Evolutionary conservation across 2,888 invertebrate genomes (phyloP), one percentile per base, ranked within the genome.

Genomic region (Diogma glabrata): DNA sequence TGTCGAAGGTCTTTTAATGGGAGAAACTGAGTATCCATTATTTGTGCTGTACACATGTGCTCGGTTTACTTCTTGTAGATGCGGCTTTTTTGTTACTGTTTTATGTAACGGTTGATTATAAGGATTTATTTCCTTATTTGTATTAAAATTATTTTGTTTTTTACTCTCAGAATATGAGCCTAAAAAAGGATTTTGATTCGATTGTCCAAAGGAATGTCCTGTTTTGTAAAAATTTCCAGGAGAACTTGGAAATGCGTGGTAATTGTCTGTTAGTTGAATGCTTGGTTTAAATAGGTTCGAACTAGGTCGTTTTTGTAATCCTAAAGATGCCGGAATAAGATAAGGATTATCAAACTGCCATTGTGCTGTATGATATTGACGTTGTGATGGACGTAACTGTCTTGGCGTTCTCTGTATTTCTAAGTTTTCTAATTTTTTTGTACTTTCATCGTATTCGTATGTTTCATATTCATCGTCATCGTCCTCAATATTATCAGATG

Each of bases 391-490:
- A 2, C 67, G 61, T 3, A 70, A 56, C 54, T 69, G 70, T 3
- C 69, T 61, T 22, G 68, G 57, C 1, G 59, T 56, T 38, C 69
- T 57, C 14, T 57, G 57, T 0, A 65, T 64, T 52, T 67, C 67
- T 8, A 46, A 17, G n/a, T 52, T 55, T 3, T 56, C 58, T 30
- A 36, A 23, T 12, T 23, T 20, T 43, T 6, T 43, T 20, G 43
- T 43, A 53, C 49, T 12, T 49, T 51, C 17, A 47, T 30, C 48
- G 8, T 19, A 33, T 52, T 51, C 12, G 50, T 46, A 38, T 49
- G 30, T 48, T 30, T 51, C 28, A 51, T 50, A 17, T 54, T 54
- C 50, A 14, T 51, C 52, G 4, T 55, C 54, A 30, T 52, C 53
- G 20, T 47, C 38, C n/a, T n/a, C n/a, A n/a, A n/a, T n/a, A n/a